Conservation (phyloP, 37 sponge, comb jelly and placozoan species). For the Cladorhizidae sp. region DNA sequence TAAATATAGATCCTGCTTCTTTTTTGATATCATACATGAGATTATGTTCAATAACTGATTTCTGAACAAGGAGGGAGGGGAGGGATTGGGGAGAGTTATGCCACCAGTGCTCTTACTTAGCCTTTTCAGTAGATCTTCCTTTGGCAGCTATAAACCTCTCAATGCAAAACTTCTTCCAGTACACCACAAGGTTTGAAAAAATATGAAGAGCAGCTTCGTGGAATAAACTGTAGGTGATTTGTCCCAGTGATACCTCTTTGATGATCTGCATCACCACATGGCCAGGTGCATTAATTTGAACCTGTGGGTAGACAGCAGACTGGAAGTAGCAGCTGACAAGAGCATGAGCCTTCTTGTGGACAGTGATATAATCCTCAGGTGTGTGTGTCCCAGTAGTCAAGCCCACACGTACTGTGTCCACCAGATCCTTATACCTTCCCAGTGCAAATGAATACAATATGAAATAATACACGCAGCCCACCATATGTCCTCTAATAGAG, state of each 20-base stretch:
- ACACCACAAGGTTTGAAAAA: conserved; percentile 70
- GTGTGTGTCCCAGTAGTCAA: conserved; percentile 36
- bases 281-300: conserved; percentile 76
- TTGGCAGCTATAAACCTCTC: background rate
- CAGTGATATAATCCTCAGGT: conserved; percentile 70
- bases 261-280: conserved; percentile 65
- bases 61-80: too few relatives aligned
- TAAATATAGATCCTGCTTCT: too few relatives aligned
- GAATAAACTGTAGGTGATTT: conserved; percentile 78
- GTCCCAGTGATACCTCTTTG: conserved; percentile 48
- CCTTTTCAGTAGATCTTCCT: too few relatives aligned
- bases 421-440: conserved; percentile 63
- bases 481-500: too few relatives aligned
- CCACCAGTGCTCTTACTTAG: too few relatives aligned
- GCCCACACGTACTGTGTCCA: conserved; percentile 44
- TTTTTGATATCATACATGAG: too few relatives aligned
- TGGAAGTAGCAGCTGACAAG: conserved; percentile 88
- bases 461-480: too few relatives aligned
- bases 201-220: conserved; percentile 87
- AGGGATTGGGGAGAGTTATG: too few relatives aligned
- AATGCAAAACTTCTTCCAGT: conserved; percentile 80
- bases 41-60: too few relatives aligned
- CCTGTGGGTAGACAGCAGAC: conserved; percentile 75
- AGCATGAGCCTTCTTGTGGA: conserved; percentile 89
- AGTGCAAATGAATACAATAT: background rate